Base-by-base conservation (phyloP, 1,140 invertebrate species). In the Neodiprion pinetum region DNA sequence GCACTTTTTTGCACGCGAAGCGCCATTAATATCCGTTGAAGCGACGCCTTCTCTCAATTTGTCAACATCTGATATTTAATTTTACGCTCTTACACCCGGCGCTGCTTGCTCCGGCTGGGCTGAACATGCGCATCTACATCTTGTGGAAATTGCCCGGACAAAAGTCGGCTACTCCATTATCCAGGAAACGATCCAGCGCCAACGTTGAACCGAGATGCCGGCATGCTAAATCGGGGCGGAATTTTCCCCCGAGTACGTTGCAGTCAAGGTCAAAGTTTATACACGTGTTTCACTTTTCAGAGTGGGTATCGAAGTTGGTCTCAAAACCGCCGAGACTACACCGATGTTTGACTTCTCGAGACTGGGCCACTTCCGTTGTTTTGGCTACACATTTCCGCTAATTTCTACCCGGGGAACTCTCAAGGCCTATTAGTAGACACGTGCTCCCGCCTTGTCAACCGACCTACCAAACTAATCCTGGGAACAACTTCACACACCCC, bases 51-150 rank as follows among this genome's bases (percentile, higher is more conserved):
- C 82, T 83, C 80, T 84, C 87, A 87, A 89, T 89, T 89, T 89
- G 88, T 89, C 88, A 88, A 87, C 88, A 88, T 88, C 86, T 87
- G 85, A 89, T 87, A 88, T 89, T 89, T 89, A 88, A 88, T 88
- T 89, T 88, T 81, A 82, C 84, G 81, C 84, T 79, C 83, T 83
- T 84, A 84, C 71, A 70, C 77, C 71, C 78, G 77, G 75, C 73
- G 76, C 72, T 80, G 75, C 76, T 69, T 71, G 73, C 67, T 50
- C 49, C 50, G 28, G 28, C 28, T 40, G 28, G 28, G 28, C 28
- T 40, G 28, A 40, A 40, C 28, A 40, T 49, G 70, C 28, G 74
- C 47, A 48, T 71, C 7, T 40, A 40, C 28, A 40, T 40, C 28
- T 40, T 40, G 28, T 40, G 28, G 28, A 40, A 40, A 40, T 40